A percentile compares a stretch with the other conserved stretches of the same genome.
Conservation (phyloP, 2,797 vertebrate species). For the Lerista edwardsae region DNA sequence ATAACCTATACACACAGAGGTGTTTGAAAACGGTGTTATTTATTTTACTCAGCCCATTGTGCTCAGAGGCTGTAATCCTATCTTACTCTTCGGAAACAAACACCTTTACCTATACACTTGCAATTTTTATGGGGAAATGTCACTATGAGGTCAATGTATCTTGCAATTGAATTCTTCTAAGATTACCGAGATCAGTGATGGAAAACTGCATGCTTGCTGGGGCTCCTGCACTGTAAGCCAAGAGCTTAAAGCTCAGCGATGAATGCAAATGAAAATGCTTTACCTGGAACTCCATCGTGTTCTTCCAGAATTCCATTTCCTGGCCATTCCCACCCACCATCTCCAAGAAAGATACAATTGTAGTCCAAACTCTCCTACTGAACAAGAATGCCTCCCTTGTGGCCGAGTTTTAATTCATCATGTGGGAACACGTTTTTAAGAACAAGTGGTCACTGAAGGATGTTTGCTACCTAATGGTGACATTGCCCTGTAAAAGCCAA, state of each 20-base stretch:
- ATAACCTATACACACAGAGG: background rate
- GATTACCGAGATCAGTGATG: background rate
- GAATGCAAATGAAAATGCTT: background rate
- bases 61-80: too few relatives aligned
- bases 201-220: background rate
- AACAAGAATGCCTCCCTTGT: background rate
- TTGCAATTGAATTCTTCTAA: background rate
- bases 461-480: background rate
- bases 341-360: background rate
- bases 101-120: background rate
- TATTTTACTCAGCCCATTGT: too few relatives aligned
- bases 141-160: background rate
- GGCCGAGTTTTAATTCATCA: background rate
- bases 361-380: background rate
- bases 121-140: background rate
- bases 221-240: background rate
- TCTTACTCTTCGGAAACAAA: too few relatives aligned
- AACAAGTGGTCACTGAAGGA: background rate
- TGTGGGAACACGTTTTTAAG: background rate
- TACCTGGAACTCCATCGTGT: background rate
- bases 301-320: background rate
- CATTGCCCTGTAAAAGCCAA: background rate
- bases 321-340: background rate
- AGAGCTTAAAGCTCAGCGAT: background rate
- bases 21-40: too few relatives aligned